phyloP scores from a whole-genome alignment of 2,888 invertebrate species.

The Ceraclea dissimilis region DNA sequence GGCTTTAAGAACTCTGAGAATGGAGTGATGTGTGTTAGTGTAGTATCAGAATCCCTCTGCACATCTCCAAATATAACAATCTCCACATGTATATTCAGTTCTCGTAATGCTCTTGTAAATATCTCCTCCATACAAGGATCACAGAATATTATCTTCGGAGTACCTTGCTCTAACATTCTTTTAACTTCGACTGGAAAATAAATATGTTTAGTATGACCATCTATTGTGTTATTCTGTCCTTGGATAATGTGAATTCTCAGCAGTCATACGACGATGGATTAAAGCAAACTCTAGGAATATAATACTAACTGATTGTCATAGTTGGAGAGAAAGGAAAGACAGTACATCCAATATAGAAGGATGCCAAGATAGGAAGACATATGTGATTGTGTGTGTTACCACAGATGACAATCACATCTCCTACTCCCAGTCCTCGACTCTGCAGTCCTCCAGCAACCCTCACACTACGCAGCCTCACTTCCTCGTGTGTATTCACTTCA shows the following conservation, averaged over 20 bases:
- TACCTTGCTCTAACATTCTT: background rate
- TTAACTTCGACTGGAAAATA: constrained; percentile 12
- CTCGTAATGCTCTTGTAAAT: constrained; percentile 2
- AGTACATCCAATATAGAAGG: constrained; percentile 36
- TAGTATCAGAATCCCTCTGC: background rate
- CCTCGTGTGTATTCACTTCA: constrained; percentile 32
- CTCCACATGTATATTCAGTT: background rate
- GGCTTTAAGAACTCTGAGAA: constrained; percentile 4
- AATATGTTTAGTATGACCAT: no score
- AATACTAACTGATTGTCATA: constrained; percentile 24
- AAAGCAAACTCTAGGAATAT: no score
- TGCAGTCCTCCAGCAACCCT: constrained; percentile 39
- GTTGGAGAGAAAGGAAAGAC: constrained; percentile 29
- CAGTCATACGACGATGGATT: no score
- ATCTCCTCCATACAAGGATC: constrained; percentile 5
- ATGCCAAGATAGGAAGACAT: constrained; percentile 41
- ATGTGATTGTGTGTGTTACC: constrained; percentile 40
- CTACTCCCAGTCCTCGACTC: constrained; percentile 34
- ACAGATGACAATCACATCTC: constrained; percentile 42
- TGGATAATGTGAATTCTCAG: no score
- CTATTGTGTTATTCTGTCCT: no score
- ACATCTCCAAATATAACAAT: constrained; percentile 12
- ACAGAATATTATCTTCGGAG: constrained; percentile 13
- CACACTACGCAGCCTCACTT: constrained; percentile 36
- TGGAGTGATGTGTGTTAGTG: no score